These are phyloP conservation scores for Holothuria glaberrima DNA, from an alignment of 35 echinoderm and acorn worm species.

Conservation along the genomic window DNA sequence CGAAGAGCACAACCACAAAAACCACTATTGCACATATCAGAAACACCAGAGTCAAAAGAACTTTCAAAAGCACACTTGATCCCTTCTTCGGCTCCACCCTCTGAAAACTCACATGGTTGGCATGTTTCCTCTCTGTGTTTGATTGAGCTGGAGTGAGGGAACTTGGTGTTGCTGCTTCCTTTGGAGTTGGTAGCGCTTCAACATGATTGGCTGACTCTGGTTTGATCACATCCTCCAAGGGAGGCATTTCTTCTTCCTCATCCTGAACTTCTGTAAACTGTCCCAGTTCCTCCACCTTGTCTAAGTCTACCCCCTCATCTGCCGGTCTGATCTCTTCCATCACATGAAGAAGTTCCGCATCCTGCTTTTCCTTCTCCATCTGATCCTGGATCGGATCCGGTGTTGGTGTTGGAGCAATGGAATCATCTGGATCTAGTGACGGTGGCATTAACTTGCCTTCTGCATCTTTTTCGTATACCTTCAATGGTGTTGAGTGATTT, in stretches of 20 bases:
- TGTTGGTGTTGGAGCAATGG: neutral
- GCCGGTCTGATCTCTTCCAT: constrained; percentile 55
- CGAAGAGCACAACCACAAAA: constrained; percentile 43
- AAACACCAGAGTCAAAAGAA: constrained; percentile 15
- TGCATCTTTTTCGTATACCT: constrained; percentile 33
- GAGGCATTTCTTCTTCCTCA: constrained; percentile 1
- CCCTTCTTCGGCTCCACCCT: neutral
- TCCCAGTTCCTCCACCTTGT: constrained; percentile 3
- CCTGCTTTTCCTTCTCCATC: constrained; percentile 26
- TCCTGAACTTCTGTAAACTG: neutral
- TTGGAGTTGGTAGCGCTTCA: neutral
- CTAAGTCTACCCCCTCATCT: neutral
- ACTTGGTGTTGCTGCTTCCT: neutral
- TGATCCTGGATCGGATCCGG: neutral
- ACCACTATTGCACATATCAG: constrained; percentile 39
- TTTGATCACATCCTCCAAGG: constrained; percentile 36
- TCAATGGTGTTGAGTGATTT: constrained; percentile 22
- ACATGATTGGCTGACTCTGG: constrained; percentile 15
- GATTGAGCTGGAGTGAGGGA: neutral
- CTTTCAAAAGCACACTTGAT: neutral
- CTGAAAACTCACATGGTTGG: constrained; percentile 32
- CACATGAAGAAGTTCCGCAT: constrained; percentile 24
- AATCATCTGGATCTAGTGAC: constrained; percentile 8
- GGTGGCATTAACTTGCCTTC: constrained; percentile 43
- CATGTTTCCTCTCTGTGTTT: neutral